A percentile compares a stretch with the other conserved stretches of the same genome.
phyloP scores from a whole-genome alignment of 2,797 vertebrate genomes.

The Platalea minor region DNA sequence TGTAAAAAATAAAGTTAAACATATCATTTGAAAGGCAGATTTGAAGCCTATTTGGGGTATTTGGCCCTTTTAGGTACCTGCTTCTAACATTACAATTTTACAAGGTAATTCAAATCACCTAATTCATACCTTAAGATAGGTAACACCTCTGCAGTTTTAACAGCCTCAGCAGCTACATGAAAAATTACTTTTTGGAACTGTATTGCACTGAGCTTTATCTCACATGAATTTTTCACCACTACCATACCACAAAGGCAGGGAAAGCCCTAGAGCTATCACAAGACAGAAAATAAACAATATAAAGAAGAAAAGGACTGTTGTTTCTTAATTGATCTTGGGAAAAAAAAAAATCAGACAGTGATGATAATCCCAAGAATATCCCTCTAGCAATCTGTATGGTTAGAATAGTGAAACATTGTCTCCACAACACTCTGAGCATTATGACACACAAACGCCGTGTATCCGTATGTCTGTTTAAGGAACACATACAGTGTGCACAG shows the following conservation, averaged over 20 bases:
- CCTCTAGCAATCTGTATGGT: background rate
- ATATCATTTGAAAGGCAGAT: background rate
- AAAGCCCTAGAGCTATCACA: background rate
- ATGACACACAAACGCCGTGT: rapidly evolving
- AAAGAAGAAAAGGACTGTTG: background rate
- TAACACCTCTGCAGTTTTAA: background rate
- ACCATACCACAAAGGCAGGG: background rate
- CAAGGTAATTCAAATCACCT: background rate
- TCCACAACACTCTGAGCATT: background rate
- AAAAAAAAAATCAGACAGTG: background rate
- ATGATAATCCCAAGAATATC: background rate
- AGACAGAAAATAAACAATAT: background rate
- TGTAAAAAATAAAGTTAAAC: background rate
- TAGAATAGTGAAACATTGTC: background rate
- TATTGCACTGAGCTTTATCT: background rate
- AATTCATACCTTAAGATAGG: background rate
- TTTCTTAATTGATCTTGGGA: background rate
- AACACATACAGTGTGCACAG: background rate
- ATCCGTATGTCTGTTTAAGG: background rate
- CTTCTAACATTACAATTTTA: background rate
- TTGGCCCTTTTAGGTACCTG: background rate
- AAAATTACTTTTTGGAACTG: background rate
- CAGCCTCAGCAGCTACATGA: background rate
- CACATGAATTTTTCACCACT: background rate
- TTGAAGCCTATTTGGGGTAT: background rate